Base-by-base conservation (phyloP, 2,113 vertebrate genomes). In the Albula glossodonta region DNA sequence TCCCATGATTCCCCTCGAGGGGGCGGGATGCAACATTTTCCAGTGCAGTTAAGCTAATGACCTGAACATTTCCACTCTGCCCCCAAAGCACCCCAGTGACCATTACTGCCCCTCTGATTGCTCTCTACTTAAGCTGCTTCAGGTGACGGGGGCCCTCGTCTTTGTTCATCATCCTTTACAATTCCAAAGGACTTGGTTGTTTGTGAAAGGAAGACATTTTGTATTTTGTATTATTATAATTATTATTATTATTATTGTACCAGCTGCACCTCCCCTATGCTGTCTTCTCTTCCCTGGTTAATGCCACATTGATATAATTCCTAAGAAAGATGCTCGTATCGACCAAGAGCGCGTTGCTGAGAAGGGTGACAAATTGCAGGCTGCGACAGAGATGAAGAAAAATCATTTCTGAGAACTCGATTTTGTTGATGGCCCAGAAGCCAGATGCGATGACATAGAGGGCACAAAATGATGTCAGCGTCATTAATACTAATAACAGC, bases 181-280 rank as follows among this genome's bases (percentile, higher is more conserved):
- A 10, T 51, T 13, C 22, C 22, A 48, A 19, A 51, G 79, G 48
- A 19, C 84, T 80, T 48, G 53, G 49, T 79, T 80, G 17, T 57
- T 41, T 85, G 77, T 48, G 49, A 78, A 57, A 57, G 84, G 84
- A 85, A 85, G 84, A 85, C 84, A 50, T 85, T 7, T 50, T 48
- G 60, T 78, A 57, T 10, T 31, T 74, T 10, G n/a, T n/a, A 74
- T 74, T 74, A 74, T 31, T 74, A 31, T 74, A 25, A 74, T 74
- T 74, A 31, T 50, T 51, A 41, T 48, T 56, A 79, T 78, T 78
- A 7, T 31, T 74, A 31, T 74, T n/a, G 31, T 31, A 25, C 8
- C 31, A 9, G 8, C 31, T n/a, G n/a, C 22, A 74, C 22, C 5
- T 74, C 70, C 70, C 22, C 70, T 74, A 12, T 2, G 12, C 53